These are phyloP conservation scores for Limnodromus scolopaceus DNA, from an alignment of 2,797 vertebrate species.

Conservation along the genomic window DNA sequence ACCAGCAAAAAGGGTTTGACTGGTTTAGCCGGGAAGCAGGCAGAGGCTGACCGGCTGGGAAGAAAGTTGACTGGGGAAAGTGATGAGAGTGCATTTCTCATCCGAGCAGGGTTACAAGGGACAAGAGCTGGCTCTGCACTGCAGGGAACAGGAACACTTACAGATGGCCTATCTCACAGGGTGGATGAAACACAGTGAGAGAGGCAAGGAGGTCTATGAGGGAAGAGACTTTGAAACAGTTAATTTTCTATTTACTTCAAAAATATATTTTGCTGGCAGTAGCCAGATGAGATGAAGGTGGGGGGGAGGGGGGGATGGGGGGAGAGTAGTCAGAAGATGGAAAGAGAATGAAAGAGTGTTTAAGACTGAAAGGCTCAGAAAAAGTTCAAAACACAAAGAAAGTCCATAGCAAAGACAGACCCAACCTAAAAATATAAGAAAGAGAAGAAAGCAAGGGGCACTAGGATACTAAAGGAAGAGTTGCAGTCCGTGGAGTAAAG, in stretches of 20 bases:
- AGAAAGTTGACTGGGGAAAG: background rate
- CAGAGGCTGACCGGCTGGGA: background rate
- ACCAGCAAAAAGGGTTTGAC: background rate
- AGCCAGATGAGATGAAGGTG: background rate
- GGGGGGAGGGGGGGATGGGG: accelerated
- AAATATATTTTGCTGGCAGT: background rate
- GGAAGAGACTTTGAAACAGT: background rate
- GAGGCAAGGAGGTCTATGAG: background rate
- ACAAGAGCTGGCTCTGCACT: background rate
- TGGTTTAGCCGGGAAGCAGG: background rate
- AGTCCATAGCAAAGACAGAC: background rate
- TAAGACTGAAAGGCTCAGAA: background rate
- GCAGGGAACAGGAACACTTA: background rate
- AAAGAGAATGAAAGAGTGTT: background rate
- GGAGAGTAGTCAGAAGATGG: background rate
- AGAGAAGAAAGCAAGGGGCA: background rate
- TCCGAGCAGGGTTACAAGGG: background rate
- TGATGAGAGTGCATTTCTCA: background rate
- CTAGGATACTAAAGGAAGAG: background rate
- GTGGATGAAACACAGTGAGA: background rate
- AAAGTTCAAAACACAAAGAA: background rate
- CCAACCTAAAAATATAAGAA: background rate
- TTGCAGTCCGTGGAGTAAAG: background rate
- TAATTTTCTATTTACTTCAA: background rate
- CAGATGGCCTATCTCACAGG: background rate